Percentiles rank a stretch among this genome's conserved stretches.
Evolutionary conservation across 2,113 vertebrate genomes (phyloP).

Genomic region (Calyptomena viridis): DNA sequence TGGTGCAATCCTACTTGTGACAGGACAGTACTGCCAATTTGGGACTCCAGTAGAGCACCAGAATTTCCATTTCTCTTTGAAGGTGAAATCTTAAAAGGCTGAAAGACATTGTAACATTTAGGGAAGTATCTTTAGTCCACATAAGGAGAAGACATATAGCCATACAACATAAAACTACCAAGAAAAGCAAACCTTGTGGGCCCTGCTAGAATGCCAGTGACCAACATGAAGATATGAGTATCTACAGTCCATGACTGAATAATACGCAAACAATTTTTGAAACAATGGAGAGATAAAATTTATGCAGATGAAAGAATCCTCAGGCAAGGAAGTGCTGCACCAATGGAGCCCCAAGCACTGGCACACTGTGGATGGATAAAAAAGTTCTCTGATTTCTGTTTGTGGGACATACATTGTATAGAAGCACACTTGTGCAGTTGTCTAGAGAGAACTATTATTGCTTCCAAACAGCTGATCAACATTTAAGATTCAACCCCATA

Average conservation of each 20-base stretch:
- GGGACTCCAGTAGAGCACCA: background rate
- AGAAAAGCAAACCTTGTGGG: background rate
- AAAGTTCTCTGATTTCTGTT: background rate
- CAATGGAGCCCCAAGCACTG: background rate
- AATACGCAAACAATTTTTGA: background rate
- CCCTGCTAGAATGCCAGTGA: background rate
- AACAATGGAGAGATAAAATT: background rate
- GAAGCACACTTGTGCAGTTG: background rate
- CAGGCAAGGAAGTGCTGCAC: background rate
- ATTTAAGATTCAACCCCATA: background rate
- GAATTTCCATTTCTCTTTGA: background rate
- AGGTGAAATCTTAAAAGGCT: background rate
- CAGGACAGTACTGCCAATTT: background rate
- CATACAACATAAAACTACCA: background rate
- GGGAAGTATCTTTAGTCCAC: background rate
- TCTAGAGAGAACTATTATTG: background rate
- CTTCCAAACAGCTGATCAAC: background rate
- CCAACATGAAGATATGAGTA: background rate
- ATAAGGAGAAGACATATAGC: background rate
- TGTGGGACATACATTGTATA: accelerated
- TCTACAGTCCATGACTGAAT: background rate
- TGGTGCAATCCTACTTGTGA: background rate
- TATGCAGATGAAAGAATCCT: background rate
- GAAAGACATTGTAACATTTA: background rate
- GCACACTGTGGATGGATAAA: background rate